Evolutionary conservation across 2,888 invertebrate genomes (phyloP).

Genomic region (Phaedon cochleariae): DNA sequence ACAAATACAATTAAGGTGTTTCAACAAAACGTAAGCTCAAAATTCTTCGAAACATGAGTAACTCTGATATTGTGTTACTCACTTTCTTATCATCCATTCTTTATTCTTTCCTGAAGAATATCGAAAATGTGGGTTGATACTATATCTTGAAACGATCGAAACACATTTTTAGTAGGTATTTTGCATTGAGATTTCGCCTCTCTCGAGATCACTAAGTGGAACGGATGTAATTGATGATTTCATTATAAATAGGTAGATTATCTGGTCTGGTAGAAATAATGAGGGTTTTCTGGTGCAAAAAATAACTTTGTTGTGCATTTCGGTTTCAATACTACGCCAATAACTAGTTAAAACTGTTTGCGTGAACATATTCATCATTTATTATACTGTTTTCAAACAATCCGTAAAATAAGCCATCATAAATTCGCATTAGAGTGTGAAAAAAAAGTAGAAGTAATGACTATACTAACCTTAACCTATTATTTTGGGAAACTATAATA

Average conservation of each 20-base stretch:
- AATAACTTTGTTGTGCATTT: not conserved
- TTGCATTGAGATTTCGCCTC: no score
- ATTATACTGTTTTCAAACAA: conserved; percentile 13
- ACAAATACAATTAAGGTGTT: no score
- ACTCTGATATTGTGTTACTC: no score
- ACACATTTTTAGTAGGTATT: no score
- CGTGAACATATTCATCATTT: conserved; percentile 4
- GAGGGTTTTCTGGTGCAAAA: not conserved
- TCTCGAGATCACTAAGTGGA: no score
- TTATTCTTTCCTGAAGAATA: no score
- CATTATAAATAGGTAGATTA: not conserved
- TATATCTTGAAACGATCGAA: no score
- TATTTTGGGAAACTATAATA: conserved; percentile 5
- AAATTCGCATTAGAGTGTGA: conserved; percentile 10
- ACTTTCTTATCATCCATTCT: no score
- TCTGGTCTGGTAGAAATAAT: not conserved
- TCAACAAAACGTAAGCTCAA: no score
- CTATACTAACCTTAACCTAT: conserved; percentile 10
- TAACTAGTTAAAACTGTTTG: not conserved
- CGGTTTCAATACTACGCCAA: not conserved
- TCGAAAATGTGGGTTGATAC: no score
- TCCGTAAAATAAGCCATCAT: conserved; percentile 15
- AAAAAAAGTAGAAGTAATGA: not conserved
- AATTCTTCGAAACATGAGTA: no score
- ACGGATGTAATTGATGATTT: not conserved